A percentile compares a stretch with the other conserved stretches of the same genome.
phyloP scores from a whole-genome alignment of 2,113 vertebrate genomes.

The Clarias gariepinus region DNA sequence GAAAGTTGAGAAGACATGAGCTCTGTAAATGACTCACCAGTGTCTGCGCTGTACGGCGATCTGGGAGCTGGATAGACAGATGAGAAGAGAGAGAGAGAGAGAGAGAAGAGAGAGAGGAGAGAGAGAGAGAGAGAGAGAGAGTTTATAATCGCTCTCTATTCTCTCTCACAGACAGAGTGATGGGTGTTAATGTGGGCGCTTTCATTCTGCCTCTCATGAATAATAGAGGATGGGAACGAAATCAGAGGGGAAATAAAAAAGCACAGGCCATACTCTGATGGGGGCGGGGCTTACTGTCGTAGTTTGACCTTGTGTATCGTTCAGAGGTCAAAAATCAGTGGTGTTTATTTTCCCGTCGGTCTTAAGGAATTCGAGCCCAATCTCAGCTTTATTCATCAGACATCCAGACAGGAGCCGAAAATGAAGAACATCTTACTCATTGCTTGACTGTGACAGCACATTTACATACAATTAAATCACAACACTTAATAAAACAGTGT shows the following conservation, averaged over 20 bases:
- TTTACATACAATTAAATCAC: neutral
- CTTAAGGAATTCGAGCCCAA: neutral
- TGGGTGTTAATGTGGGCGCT: slow-evolving; percentile 26
- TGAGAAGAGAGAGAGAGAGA: neutral
- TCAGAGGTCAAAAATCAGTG: neutral
- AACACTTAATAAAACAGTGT: neutral
- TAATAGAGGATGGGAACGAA: slow-evolving; percentile 13
- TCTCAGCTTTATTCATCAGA: neutral
- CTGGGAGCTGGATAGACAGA: slow-evolving; percentile 76
- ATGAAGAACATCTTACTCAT: neutral
- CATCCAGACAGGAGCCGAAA: neutral
- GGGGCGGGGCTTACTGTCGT: neutral
- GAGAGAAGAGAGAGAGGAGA: neutral
- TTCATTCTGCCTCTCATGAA: slow-evolving; percentile 32
- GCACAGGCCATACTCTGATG: neutral
- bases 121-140: slow-evolving; percentile 13
- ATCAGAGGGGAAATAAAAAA: slow-evolving; percentile 12
- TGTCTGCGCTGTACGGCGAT: slow-evolving; percentile 83
- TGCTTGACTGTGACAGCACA: neutral
- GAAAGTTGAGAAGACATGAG: slow-evolving; percentile 35
- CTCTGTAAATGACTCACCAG: slow-evolving; percentile 76
- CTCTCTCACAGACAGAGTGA: slow-evolving; percentile 17
- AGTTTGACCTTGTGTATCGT: neutral
- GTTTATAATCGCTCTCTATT: neutral
- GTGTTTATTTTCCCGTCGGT: neutral